Conservation (phyloP, 37 sponge, comb jelly and placozoan species). For the Petrosia ficiformis region DNA sequence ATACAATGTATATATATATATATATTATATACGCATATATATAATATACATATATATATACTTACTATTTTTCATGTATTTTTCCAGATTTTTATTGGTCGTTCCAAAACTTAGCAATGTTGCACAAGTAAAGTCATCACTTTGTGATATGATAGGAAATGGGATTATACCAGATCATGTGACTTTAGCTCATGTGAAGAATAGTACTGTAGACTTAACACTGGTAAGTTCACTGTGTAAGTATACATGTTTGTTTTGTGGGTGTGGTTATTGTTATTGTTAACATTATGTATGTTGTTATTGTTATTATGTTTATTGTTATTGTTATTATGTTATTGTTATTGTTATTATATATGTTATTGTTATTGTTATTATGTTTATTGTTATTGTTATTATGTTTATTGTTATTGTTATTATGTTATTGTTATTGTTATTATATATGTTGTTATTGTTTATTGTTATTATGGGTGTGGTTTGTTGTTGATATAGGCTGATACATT, state of each 20-base stretch:
- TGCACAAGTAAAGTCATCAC: background rate
- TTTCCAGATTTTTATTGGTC: background rate
- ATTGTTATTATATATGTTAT: no score
- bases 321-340: no score
- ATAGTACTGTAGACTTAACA: background rate
- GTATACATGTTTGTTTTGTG: no score
- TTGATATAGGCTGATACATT: background rate
- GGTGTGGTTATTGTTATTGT: background rate
- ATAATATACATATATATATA: background rate
- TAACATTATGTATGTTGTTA: background rate
- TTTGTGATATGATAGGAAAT: background rate
- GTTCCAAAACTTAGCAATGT: background rate
- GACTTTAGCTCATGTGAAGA: background rate
- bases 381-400: no score
- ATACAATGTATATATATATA: no score
- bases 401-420: no score
- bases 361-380: no score
- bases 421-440: no score
- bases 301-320: no score
- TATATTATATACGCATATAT: no score
- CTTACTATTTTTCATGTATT: background rate
- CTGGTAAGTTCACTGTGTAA: background rate
- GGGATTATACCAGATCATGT: background rate
- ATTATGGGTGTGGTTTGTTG: no score
- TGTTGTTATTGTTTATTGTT: no score